A percentile compares a stretch with the other conserved stretches of the same genome.
phyloP scores from a whole-genome alignment of 1,140 invertebrate genomes.

The Copidosoma floridanum region DNA sequence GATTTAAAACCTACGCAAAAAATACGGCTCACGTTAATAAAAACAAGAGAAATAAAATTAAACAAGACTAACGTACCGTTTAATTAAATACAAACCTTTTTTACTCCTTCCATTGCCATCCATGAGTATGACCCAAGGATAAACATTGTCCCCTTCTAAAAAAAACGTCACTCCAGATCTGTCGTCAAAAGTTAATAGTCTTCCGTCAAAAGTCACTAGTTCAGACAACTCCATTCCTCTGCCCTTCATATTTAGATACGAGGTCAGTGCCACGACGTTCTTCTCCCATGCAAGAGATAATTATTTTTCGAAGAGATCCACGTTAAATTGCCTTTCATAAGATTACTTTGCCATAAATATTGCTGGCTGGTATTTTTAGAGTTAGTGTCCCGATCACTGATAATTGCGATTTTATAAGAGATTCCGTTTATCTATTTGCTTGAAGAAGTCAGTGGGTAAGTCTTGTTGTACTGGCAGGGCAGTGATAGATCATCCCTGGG shows the following conservation, averaged over 20 bases:
- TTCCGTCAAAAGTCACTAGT: constrained; percentile 90
- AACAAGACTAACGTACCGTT: too few species aligned
- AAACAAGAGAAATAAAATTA: too few species aligned
- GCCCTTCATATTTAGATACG: constrained; percentile 76
- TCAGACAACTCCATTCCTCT: constrained; percentile 98
- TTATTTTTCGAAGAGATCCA: constrained; percentile 63
- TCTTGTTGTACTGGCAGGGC: constrained; percentile 62
- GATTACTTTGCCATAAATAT: constrained; percentile 77
- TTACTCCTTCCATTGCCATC: constrained; percentile 85
- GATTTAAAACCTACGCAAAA: constrained; percentile 79
- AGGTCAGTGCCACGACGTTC: constrained; percentile 63
- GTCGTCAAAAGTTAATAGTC: constrained; percentile 91
- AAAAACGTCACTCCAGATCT: constrained; percentile 92
- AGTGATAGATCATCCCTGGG: too few species aligned
- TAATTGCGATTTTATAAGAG: constrained; percentile 80
- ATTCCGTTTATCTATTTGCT: constrained; percentile 62
- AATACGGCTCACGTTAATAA: too few species aligned
- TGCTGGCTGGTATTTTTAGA: constrained; percentile 68
- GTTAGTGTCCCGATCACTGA: constrained; percentile 86
- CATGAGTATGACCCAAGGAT: constrained; percentile 89
- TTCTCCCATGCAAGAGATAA: constrained; percentile 72
- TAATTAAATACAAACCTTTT: constrained; percentile 67
- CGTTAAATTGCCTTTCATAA: constrained; percentile 73
- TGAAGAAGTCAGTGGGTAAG: constrained; percentile 82
- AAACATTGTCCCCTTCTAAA: constrained; percentile 69